Conservation (phyloP, 2,797 vertebrate genomes). For the Etheostoma perlongum region DNA sequence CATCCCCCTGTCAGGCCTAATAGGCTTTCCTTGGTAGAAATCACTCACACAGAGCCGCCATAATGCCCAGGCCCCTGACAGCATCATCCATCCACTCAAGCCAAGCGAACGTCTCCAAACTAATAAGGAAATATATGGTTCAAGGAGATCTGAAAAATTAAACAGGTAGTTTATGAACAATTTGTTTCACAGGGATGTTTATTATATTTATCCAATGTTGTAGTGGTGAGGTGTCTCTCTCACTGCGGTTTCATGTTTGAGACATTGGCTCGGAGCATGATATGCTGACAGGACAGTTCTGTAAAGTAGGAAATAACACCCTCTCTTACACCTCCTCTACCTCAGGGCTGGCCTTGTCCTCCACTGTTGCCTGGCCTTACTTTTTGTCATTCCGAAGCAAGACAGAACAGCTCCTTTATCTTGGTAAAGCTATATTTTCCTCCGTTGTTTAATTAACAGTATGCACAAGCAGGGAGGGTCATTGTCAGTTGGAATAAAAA, state of each 20-base stretch:
- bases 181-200: constrained; percentile 98
- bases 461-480: constrained; percentile 57
- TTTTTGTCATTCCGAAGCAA: constrained; percentile 58
- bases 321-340: constrained; percentile 69
- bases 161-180: constrained; percentile 99
- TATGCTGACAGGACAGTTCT: constrained; percentile 77
- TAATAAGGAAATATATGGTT: constrained; percentile 99
- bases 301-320: constrained; percentile 85
- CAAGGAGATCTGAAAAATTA: constrained; percentile 99
- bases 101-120: constrained; percentile 96
- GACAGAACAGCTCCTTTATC: constrained; percentile 52
- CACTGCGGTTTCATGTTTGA: constrained; percentile 49
- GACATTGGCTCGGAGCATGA: constrained; percentile 79
- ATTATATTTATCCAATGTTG: constrained; percentile 97
- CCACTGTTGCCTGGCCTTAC: constrained; percentile 49
- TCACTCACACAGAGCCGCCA: constrained; percentile 99
- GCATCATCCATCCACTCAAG: constrained; percentile 97
- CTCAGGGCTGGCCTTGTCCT: constrained; percentile 63
- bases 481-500: constrained; percentile 73
- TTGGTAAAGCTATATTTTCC: constrained; percentile 56
- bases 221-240: constrained; percentile 84
- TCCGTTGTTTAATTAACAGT: constrained; percentile 55
- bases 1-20: constrained; percentile 99
- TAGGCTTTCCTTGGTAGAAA: constrained; percentile 99
- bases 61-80: constrained; percentile 97